phyloP scores from a whole-genome alignment of 2,113 vertebrate species.

The Gorsachius goisagi region DNA sequence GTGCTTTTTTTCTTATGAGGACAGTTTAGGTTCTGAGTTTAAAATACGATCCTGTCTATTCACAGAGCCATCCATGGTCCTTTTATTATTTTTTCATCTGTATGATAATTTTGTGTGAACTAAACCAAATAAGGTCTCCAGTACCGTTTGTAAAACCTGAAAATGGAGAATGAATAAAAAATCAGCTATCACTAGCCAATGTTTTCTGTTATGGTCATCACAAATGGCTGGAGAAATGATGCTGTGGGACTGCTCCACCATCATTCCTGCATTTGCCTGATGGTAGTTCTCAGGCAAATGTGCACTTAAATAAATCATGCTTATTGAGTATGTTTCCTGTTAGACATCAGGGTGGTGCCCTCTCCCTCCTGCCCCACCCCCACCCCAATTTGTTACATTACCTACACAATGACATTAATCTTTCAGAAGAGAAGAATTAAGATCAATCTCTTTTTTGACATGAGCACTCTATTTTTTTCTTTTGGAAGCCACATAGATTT shows the following conservation, averaged over 20 bases:
- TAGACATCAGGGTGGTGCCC: neutral
- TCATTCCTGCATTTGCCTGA: neutral
- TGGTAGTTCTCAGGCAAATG: neutral
- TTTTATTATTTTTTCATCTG: neutral
- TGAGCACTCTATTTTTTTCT: neutral
- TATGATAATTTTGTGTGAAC: neutral
- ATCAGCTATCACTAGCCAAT: neutral
- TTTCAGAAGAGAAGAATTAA: neutral
- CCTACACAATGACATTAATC: neutral
- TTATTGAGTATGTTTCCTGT: neutral
- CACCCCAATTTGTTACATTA: neutral
- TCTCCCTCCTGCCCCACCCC: rapidly evolving
- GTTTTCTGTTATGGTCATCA: neutral
- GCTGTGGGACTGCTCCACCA: neutral
- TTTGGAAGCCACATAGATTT: neutral
- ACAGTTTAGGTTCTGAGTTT: neutral
- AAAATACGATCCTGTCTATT: neutral
- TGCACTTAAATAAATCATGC: neutral
- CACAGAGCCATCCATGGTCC: neutral
- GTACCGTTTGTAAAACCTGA: neutral
- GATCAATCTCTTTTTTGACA: neutral
- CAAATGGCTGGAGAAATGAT: neutral
- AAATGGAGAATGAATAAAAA: neutral
- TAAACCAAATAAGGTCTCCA: neutral
- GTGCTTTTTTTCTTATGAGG: neutral